Evolutionary conservation across 2,888 invertebrate genomes (phyloP).

Genomic region (Camptogramma bilineatum): DNA sequence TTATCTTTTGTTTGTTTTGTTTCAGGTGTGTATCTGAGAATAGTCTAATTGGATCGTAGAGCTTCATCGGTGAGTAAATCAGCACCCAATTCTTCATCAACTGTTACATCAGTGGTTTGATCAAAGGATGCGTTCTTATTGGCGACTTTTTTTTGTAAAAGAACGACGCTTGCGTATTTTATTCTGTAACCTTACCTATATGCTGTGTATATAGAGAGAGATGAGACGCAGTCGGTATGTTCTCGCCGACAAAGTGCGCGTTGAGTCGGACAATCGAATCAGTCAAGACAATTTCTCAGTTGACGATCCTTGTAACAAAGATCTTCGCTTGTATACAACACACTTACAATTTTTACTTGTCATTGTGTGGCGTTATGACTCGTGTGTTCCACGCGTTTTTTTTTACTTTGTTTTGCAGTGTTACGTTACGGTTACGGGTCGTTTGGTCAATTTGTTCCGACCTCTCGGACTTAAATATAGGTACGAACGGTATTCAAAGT

Average conservation of each 20-base stretch:
- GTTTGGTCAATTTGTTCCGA: slow-evolving; percentile 8
- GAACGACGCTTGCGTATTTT: slow-evolving; percentile 30
- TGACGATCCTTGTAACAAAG: slow-evolving; percentile 50
- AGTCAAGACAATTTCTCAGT: slow-evolving; percentile 67
- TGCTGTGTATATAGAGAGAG: slow-evolving; percentile 22
- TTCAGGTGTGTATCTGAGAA: slow-evolving; percentile 66
- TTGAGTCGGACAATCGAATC: slow-evolving; percentile 73
- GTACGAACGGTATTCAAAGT: slow-evolving; percentile 20
- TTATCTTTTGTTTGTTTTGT: slow-evolving; percentile 58
- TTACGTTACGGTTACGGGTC: slow-evolving; percentile 25
- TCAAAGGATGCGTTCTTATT: slow-evolving; percentile 39
- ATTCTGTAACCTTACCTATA: slow-evolving; percentile 16
- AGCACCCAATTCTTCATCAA: background rate
- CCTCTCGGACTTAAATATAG: slow-evolving; percentile 3
- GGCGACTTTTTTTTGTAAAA: slow-evolving; percentile 30
- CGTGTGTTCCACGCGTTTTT: slow-evolving; percentile 36
- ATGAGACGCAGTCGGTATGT: slow-evolving; percentile 32
- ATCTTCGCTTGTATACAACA: slow-evolving; percentile 37
- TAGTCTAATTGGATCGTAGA: slow-evolving; percentile 33
- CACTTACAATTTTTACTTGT: slow-evolving; percentile 32
- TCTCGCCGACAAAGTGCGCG: slow-evolving; percentile 72
- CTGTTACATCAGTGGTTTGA: slow-evolving; percentile 24
- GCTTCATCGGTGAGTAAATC: slow-evolving; percentile 45
- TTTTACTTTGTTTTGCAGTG: slow-evolving; percentile 25
- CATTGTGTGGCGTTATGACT: slow-evolving; percentile 40